Evolutionary conservation across 2,113 vertebrate genomes (phyloP), one percentile per base, ranked within the genome.

Genomic region (Mesocricetus auratus): DNA sequence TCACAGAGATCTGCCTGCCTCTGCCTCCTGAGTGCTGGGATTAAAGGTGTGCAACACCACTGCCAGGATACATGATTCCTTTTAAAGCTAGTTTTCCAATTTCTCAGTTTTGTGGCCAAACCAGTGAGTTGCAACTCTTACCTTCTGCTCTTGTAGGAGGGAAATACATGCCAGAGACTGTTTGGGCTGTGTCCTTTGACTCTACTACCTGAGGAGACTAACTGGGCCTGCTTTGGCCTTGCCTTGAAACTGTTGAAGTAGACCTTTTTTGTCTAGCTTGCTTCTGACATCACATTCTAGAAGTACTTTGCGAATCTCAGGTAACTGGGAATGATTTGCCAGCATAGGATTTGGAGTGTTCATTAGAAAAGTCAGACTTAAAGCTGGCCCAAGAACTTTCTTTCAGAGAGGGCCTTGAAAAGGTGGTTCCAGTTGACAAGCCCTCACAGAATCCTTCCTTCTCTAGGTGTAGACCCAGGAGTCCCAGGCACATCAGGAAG

Each of bases 51-150:
- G 50, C 9, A 4, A 4, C 19, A 58, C 13, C 56, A 60, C n/a
- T n/a, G 39, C 39, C 33, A 62, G 29, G 39, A 8, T 96, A 74
- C 87, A 92, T 94, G 96, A 96, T 98, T 98, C 97, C 86, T 94
- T 96, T 96, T 85, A 42, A 91, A 94, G 71, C 33, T 69, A 60
- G 83, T 89, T 95, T 96, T 92, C 39, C n/a, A 91, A 4, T 90
- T 95, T 88, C 71, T 92, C 42, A 93, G 5, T 92, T 95, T 92
- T 66, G 88, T 94, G 71, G 71, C 62, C 47, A 90, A 86, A 64
- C 58, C 62, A 83, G 0, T 83, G 26, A 88, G 79, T 78, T 64
- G 78, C 50, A 24, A 0, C 69, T 64, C 11, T 45, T 90, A 33
- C 24, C 68, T 77, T 62, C 21, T 26, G 42, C 39, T 21, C 36